phyloP scores from a whole-genome alignment of 53 echinoderm and acorn worm species.

The Patiria pectinifera region DNA sequence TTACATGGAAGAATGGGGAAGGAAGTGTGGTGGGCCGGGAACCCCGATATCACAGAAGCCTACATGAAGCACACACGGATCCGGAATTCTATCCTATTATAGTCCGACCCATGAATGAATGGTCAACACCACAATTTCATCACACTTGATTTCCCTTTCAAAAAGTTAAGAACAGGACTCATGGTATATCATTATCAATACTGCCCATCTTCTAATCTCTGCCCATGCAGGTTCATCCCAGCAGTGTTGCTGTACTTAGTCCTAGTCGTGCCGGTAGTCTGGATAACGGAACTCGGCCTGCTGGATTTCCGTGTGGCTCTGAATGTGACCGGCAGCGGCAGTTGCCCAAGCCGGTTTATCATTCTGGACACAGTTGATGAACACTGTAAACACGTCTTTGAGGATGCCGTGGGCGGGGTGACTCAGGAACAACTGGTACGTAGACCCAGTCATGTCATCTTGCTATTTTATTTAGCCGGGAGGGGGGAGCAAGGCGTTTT shows the following conservation, averaged over 20 bases:
- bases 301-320: slow-evolving; percentile 43
- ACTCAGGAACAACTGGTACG: slow-evolving; percentile 34
- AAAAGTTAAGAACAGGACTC: not conserved
- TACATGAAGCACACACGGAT: too few relatives aligned
- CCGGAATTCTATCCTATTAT: too few relatives aligned
- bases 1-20: too few relatives aligned
- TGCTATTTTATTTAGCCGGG: too few relatives aligned
- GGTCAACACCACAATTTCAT: not conserved
- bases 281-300: slow-evolving; percentile 77
- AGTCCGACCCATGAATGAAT: not conserved
- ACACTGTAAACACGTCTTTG: not conserved
- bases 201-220: not conserved
- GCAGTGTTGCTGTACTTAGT: slow-evolving; percentile 79
- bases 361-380: not conserved
- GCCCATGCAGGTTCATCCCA: slow-evolving; percentile 75
- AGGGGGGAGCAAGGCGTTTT: too few relatives aligned
- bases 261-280: slow-evolving; percentile 78
- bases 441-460: not conserved
- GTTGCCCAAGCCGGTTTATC: slow-evolving; percentile 22
- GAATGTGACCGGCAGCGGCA: not conserved
- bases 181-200: not conserved
- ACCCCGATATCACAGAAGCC: too few relatives aligned
- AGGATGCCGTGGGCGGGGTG: slow-evolving; percentile 8
- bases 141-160: not conserved
- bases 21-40: too few relatives aligned